Percentiles rank a stretch among this genome's conserved stretches.
These are phyloP conservation scores for Whitmania pigra DNA, from an alignment of 1,140 invertebrate species.

Conservation along the genomic window DNA sequence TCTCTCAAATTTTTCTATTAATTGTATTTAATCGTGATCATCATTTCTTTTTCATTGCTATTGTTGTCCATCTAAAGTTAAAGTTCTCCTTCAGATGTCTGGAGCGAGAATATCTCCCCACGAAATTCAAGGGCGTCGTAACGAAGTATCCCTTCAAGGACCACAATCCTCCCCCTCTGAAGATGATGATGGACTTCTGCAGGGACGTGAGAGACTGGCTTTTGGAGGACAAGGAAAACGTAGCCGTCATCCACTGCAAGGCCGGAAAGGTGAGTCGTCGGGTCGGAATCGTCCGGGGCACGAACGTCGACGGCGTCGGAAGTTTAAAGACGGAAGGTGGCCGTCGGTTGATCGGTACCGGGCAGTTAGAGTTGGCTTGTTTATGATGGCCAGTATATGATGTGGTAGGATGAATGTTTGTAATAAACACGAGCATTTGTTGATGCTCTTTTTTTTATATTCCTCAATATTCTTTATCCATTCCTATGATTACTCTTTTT, in stretches of 20 bases:
- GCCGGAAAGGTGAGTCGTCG: constrained; percentile 64
- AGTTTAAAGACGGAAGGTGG: no score
- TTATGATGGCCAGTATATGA: neutral
- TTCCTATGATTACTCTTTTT: no score
- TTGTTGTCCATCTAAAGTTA: neutral
- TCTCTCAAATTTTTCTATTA: neutral
- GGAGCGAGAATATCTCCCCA: neutral
- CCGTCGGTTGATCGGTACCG: neutral
- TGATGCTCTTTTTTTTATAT: no score
- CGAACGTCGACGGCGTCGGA: no score
- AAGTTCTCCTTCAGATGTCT: neutral
- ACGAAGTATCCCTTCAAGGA: constrained; percentile 75
- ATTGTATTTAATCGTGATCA: no score
- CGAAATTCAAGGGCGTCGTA: neutral
- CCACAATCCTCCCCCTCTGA: constrained; percentile 83
- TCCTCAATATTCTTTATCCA: no score
- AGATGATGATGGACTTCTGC: constrained; percentile 79
- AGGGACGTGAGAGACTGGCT: constrained; percentile 79
- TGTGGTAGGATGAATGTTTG: neutral
- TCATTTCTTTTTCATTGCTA: no score
- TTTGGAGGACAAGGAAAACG: constrained; percentile 59
- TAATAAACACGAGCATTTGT: no score
- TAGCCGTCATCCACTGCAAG: constrained; percentile 91
- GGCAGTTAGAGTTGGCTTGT: neutral
- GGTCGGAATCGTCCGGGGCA: neutral